phyloP scores from a whole-genome alignment of 1,140 invertebrate genomes.

The Drosophila pruinosa region DNA sequence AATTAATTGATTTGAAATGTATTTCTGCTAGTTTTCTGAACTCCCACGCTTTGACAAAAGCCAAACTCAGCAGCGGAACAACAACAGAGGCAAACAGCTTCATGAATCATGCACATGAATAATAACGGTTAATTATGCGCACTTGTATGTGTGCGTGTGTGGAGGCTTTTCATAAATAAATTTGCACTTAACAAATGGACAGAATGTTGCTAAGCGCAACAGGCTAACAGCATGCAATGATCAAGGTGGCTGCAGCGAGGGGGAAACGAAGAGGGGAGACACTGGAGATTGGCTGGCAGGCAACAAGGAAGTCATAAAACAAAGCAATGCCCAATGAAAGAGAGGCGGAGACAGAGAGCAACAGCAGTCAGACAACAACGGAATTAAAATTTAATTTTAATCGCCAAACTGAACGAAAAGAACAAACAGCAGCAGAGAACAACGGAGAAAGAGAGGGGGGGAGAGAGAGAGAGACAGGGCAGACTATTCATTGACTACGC shows the following conservation, averaged over 20 bases:
- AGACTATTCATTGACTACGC: conserved; percentile 40
- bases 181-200: conserved; percentile 70
- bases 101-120: conserved; percentile 72
- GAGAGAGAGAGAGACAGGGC: neutral
- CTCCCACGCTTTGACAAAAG: conserved; percentile 44
- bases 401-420: conserved; percentile 66
- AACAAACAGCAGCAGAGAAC: conserved; percentile 29
- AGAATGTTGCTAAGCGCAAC: conserved; percentile 77
- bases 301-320: conserved; percentile 75
- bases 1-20: neutral
- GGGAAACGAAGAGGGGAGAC: neutral
- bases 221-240: conserved; percentile 45
- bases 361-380: conserved; percentile 43
- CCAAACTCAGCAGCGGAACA: conserved; percentile 7
- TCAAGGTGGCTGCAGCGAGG: conserved; percentile 9
- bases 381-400: conserved; percentile 80
- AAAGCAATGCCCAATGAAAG: conserved; percentile 63
- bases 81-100: conserved; percentile 14
- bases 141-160: conserved; percentile 23
- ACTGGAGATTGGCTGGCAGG: neutral
- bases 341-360: conserved; percentile 23
- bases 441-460: conserved; percentile 3
- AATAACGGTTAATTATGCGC: conserved; percentile 69
- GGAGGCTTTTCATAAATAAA: conserved; percentile 68
- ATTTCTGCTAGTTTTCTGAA: neutral